Conservation (phyloP, 1,140 invertebrate genomes). For the Elymnias hypermnestra region DNA sequence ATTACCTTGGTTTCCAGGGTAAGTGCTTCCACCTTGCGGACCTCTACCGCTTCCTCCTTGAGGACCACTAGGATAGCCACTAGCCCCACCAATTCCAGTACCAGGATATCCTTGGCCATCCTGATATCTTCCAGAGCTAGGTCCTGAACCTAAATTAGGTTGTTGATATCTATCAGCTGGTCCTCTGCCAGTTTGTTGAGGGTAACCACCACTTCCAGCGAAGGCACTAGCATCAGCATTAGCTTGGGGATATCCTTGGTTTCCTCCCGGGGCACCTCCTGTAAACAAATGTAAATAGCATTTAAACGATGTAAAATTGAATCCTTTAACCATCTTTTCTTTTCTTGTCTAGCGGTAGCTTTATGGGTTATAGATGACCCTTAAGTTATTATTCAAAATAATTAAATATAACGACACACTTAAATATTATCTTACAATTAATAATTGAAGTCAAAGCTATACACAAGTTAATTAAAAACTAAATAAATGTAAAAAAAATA, state of each 20-base stretch:
- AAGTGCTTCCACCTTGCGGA: slow-evolving; percentile 8
- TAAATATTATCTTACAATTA: too few species aligned
- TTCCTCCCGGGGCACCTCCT: slow-evolving; percentile 29
- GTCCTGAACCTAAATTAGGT: slow-evolving; percentile 27
- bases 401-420: too few species aligned
- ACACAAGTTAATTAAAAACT: too few species aligned
- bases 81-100: slow-evolving; percentile 3
- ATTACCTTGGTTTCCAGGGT: slow-evolving; percentile 12
- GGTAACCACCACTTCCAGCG: slow-evolving; percentile 35
- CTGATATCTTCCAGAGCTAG: slow-evolving; percentile 22
- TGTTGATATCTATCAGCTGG: slow-evolving; percentile 44
- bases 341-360: too few species aligned
- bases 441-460: too few species aligned
- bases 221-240: slow-evolving; percentile 42
- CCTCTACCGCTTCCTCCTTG: not conserved
- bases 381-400: too few species aligned
- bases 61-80: slow-evolving; percentile 8
- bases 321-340: not conserved
- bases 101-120: slow-evolving; percentile 9
- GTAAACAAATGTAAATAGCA: slow-evolving; percentile 10
- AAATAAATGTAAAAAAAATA: too few species aligned
- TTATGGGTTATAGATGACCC: too few species aligned
- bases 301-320: not conserved
- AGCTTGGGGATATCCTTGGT: slow-evolving; percentile 51
- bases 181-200: slow-evolving; percentile 25